Evolutionary conservation across 2,888 invertebrate species (phyloP).

Genomic region (Athetis lepigone): DNA sequence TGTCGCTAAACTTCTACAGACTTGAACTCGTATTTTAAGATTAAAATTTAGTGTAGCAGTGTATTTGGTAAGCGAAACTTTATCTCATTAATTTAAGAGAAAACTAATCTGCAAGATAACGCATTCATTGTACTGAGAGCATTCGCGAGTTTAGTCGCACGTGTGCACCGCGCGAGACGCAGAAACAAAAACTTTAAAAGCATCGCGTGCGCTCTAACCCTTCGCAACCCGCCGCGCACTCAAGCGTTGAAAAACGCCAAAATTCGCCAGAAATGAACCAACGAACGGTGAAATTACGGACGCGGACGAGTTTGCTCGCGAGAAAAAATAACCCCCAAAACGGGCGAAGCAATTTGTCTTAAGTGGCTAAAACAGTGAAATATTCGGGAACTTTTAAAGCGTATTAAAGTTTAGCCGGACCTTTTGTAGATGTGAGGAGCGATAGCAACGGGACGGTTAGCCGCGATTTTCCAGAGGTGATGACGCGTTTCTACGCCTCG

Average conservation of each 20-base stretch:
- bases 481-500: slow-evolving; percentile 71
- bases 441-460: slow-evolving; percentile 71
- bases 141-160: slow-evolving; percentile 32
- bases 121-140: slow-evolving; percentile 52
- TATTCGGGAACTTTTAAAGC: slow-evolving; percentile 84
- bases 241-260: slow-evolving; percentile 62
- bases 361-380: slow-evolving; percentile 86
- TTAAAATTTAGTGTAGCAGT: slow-evolving; percentile 10
- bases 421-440: slow-evolving; percentile 71
- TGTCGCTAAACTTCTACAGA: neutral
- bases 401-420: slow-evolving; percentile 82
- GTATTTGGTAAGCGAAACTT: slow-evolving; percentile 24
- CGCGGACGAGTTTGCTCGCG: slow-evolving; percentile 60
- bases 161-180: slow-evolving; percentile 14
- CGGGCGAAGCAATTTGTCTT: slow-evolving; percentile 83
- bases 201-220: slow-evolving; percentile 49
- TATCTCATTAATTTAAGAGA: slow-evolving; percentile 30
- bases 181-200: slow-evolving; percentile 41
- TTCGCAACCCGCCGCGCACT: slow-evolving; percentile 51
- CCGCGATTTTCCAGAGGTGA: slow-evolving; percentile 69
- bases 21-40: slow-evolving; percentile 14
- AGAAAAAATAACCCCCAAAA: slow-evolving; percentile 75
- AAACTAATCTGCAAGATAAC: slow-evolving; percentile 41
- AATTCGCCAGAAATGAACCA: slow-evolving; percentile 67
- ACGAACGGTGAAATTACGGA: slow-evolving; percentile 82